Evolutionary conservation across 2,888 invertebrate genomes (phyloP).

Genomic region (Spilosoma lubricipeda): DNA sequence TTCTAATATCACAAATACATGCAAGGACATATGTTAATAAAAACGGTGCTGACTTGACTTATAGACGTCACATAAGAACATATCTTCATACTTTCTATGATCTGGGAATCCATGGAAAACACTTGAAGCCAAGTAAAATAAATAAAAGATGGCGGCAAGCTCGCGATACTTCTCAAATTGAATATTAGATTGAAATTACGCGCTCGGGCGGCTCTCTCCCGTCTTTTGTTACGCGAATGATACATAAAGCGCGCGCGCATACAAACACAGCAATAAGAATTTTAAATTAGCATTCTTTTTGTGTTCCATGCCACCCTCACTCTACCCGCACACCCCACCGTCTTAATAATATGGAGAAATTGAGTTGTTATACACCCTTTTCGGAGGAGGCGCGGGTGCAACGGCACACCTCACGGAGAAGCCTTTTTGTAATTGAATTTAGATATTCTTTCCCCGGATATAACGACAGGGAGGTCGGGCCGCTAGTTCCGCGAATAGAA

Average conservation of each 20-base stretch:
- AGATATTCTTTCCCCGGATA: slow-evolving; percentile 83
- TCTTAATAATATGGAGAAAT: slow-evolving; percentile 86
- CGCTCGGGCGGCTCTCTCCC: slow-evolving; percentile 80
- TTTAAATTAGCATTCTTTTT: slow-evolving; percentile 87
- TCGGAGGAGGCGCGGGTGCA: slow-evolving; percentile 83
- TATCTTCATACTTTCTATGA: slow-evolving; percentile 57
- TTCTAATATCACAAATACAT: slow-evolving; percentile 9
- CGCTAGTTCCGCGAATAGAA: slow-evolving; percentile 74
- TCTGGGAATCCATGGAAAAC: slow-evolving; percentile 69
- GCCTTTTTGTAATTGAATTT: slow-evolving; percentile 86
- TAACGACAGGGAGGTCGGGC: slow-evolving; percentile 74
- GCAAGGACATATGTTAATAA: background rate
- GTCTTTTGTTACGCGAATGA: slow-evolving; percentile 82
- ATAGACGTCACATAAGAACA: slow-evolving; percentile 50
- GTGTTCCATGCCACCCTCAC: slow-evolving; percentile 78
- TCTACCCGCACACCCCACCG: slow-evolving; percentile 75
- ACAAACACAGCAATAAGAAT: slow-evolving; percentile 84
- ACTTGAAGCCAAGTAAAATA: slow-evolving; percentile 72
- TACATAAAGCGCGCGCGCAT: slow-evolving; percentile 85
- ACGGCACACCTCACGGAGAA: slow-evolving; percentile 79
- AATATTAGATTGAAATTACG: slow-evolving; percentile 86
- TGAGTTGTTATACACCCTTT: slow-evolving; percentile 86
- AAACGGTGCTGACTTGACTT: slow-evolving; percentile 32
- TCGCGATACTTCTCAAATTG: slow-evolving; percentile 82
- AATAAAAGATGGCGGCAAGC: slow-evolving; percentile 79